Evolutionary conservation across 2,797 vertebrate species (phyloP).

Genomic region (Myiotriccus ornatus): DNA sequence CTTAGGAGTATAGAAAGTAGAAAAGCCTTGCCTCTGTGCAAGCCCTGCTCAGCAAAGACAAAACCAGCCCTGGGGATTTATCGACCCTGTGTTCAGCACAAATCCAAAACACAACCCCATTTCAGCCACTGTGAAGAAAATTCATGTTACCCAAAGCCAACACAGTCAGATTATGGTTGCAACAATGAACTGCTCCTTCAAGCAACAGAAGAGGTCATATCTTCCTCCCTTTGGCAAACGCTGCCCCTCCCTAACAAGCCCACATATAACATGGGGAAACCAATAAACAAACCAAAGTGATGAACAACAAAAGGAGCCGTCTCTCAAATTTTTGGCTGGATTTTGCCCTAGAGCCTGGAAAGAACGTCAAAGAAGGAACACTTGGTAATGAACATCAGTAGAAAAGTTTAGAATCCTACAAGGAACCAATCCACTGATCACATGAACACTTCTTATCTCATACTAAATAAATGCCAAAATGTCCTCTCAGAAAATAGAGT

Average conservation of each 20-base stretch:
- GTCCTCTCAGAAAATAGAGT: neutral
- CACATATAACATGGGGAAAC: neutral
- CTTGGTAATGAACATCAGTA: rapidly evolving
- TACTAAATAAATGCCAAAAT: neutral
- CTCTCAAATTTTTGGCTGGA: neutral
- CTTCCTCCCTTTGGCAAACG: neutral
- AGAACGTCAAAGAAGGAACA: neutral
- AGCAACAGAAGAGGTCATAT: neutral
- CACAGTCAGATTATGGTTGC: neutral
- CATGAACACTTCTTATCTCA: neutral
- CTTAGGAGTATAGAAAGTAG: rapidly evolving
- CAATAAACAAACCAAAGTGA: neutral
- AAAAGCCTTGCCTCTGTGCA: neutral
- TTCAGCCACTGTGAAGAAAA: neutral
- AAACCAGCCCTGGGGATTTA: neutral
- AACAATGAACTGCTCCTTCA: neutral
- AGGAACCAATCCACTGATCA: neutral
- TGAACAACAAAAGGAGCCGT: neutral
- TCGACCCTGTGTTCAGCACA: neutral
- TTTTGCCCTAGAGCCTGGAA: neutral
- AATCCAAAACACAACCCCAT: neutral
- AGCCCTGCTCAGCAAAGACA: neutral
- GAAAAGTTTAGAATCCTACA: neutral
- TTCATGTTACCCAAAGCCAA: neutral
- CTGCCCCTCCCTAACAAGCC: neutral